These are phyloP conservation scores for Catharus minimus DNA, from an alignment of 2,113 vertebrate species.

Conservation along the genomic window DNA sequence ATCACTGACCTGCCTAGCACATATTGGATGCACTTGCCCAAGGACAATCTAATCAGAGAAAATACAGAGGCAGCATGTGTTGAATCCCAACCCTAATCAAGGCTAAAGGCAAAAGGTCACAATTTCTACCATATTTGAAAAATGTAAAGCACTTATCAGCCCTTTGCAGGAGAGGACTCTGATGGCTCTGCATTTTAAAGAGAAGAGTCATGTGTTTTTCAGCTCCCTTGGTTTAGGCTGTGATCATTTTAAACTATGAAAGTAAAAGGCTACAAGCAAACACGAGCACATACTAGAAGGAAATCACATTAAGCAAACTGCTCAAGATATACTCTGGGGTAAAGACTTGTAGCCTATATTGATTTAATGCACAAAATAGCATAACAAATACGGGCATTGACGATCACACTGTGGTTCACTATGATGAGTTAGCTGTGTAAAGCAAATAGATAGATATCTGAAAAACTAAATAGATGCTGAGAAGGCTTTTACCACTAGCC, in stretches of 20 bases:
- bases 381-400: neutral
- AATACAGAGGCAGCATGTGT: constrained; percentile 32
- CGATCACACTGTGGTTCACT: neutral
- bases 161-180: constrained; percentile 38
- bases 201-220: neutral
- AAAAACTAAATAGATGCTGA: neutral
- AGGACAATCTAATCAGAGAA: constrained; percentile 60
- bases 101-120: constrained; percentile 52
- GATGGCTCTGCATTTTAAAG: constrained; percentile 44
- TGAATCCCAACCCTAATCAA: constrained; percentile 60
- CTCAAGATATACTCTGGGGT: constrained; percentile 11
- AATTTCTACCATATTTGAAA: constrained; percentile 37
- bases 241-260: constrained; percentile 36
- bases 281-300: neutral
- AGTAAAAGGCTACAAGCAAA: constrained; percentile 27
- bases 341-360: constrained; percentile 8
- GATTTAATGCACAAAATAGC: constrained; percentile 15
- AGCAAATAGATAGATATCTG: neutral
- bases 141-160: constrained; percentile 58
- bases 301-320: constrained; percentile 28
- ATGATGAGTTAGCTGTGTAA: neutral
- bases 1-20: constrained; percentile 35
- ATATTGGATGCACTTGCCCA: constrained; percentile 21
- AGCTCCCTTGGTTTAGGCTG: neutral
- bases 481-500: neutral